These are phyloP conservation scores for Tupaia tana DNA, from an alignment of 2,113 vertebrate species.

Conservation along the genomic window DNA sequence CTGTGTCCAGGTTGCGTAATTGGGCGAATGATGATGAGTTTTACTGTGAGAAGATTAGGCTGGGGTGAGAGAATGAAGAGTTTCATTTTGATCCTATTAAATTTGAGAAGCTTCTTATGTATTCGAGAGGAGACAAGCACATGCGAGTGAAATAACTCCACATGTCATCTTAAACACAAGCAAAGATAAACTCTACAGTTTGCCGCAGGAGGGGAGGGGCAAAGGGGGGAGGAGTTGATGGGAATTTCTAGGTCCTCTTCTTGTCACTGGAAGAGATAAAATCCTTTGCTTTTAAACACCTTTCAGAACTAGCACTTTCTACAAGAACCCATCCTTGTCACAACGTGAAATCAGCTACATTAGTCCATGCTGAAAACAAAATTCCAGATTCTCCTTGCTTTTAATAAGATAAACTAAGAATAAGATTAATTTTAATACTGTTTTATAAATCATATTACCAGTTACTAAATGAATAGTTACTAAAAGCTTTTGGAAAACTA, in stretches of 20 bases:
- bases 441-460: background rate
- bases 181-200: background rate
- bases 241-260: background rate
- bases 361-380: background rate
- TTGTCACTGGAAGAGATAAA: background rate
- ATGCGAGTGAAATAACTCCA: background rate
- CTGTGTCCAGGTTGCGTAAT: background rate
- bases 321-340: background rate
- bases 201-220: background rate
- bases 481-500: background rate
- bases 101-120: background rate
- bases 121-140: background rate
- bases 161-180: background rate
- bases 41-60: background rate
- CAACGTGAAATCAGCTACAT: background rate
- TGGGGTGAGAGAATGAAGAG: background rate
- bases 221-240: too few relatives aligned
- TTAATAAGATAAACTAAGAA: background rate
- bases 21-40: background rate
- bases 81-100: background rate
- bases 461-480: too few relatives aligned
- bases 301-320: background rate
- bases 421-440: background rate
- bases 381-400: background rate
- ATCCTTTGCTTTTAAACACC: background rate